Percentiles rank a stretch among this genome's conserved stretches.
Evolutionary conservation across 2,113 vertebrate species (phyloP).

Genomic region (Prochilodus magdalenae): DNA sequence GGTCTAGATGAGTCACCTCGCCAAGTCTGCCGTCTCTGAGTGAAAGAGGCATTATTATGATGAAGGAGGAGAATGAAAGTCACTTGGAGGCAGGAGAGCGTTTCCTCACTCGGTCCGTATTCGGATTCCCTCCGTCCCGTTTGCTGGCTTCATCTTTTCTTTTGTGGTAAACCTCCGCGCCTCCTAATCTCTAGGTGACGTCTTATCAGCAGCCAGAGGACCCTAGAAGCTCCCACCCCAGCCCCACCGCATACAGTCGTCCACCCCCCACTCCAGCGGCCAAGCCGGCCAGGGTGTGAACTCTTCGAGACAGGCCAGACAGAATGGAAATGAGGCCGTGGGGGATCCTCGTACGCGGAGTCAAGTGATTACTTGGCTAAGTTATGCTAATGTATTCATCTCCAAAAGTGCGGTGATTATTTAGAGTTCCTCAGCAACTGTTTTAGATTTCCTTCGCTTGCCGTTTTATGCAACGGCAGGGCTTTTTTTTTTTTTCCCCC

Average conservation of each 20-base stretch:
- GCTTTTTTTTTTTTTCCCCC: slow-evolving; percentile 42
- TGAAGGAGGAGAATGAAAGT: no score
- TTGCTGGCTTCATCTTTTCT: no score
- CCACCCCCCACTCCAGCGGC: slow-evolving; percentile 33
- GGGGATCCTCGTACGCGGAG: slow-evolving; percentile 75
- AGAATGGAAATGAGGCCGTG: slow-evolving; percentile 70
- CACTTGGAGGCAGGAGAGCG: no score
- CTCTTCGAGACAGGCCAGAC: slow-evolving; percentile 64
- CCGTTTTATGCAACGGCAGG: slow-evolving; percentile 78
- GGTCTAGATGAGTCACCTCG: no score
- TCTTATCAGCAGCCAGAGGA: no score
- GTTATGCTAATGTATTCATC: slow-evolving; percentile 82
- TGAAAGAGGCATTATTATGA: no score
- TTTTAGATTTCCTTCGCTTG: slow-evolving; percentile 79
- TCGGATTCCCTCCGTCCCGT: no score
- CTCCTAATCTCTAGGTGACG: no score
- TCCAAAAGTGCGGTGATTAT: slow-evolving; percentile 81
- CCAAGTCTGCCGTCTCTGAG: no score
- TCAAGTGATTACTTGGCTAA: slow-evolving; percentile 78
- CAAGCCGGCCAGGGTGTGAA: slow-evolving; percentile 73
- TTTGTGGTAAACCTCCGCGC: no score
- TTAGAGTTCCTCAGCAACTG: slow-evolving; percentile 81
- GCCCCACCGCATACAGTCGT: not conserved
- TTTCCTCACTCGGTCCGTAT: no score
- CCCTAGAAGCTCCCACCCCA: not conserved